Evolutionary conservation across 2,113 vertebrate species (phyloP), one percentile per base, ranked within the genome.

Genomic region (Odontophorus gujanensis): DNA sequence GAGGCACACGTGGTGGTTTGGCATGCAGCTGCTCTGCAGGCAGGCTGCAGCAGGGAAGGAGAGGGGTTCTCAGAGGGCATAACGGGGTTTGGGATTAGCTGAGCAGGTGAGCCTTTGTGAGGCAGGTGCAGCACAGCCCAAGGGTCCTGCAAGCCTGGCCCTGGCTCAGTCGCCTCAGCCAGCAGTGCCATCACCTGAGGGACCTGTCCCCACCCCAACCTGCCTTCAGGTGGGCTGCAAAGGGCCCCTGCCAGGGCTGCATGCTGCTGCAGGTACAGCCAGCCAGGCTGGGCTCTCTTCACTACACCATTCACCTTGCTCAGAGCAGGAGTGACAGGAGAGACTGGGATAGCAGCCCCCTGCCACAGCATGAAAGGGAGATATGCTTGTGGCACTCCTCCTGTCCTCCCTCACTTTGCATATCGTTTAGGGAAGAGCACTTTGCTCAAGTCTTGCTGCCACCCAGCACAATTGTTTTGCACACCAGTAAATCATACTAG

Each of bases 181-280:
- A 47, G 19, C 20, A 18, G 43, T 34, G 30, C 58, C n/a, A 22
- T 47, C 40, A 2, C 36, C 17, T 15, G 34, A 0, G 1, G 34
- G 58, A n/a, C 2, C 2, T 12, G 26, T 45, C 45, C 38, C 22
- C 11, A 2, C 30, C 2, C 20, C 20, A 3, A 5, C 30, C 55
- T 43, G 30, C 48, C 22, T 38, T 28, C 58, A 6, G 36, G 62
- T 50, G 8, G 47, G 17, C 55, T 40, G 8, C 4, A 0, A 30
- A 32, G 12, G 11, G 28, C 19, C 40, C 36, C 15, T 36, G 62
- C 68, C 58, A 43, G 38, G 38, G 18, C 79, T 4, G 3, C 11
- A 8, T 2, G 1, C 15, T 11, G 26, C 73, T 1, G 0, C 13
- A 1, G 6, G 50, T 13, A 1, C 1, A 0, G 1, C 40, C 12